phyloP scores from a whole-genome alignment of 1,140 invertebrate genomes.

The Drosophila paulistorum region DNA sequence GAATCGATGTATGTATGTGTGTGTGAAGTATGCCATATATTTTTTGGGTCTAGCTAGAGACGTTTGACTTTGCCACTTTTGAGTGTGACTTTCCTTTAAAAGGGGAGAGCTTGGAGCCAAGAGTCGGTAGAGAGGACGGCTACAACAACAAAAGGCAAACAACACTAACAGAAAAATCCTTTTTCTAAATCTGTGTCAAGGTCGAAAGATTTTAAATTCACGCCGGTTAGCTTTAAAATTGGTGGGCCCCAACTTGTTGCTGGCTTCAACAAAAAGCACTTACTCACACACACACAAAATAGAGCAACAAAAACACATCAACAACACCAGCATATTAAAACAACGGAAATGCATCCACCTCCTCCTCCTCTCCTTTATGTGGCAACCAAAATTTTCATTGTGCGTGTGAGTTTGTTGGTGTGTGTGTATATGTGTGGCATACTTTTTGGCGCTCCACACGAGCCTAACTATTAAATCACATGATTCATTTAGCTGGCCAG shows the following conservation, averaged over 20 bases:
- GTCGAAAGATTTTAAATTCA: conserved; percentile 64
- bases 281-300: not conserved
- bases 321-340: not conserved
- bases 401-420: conserved; percentile 30
- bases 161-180: conserved; percentile 10
- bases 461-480: conserved; percentile 75
- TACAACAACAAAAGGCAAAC: conserved; percentile 9
- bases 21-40: conserved; percentile 74
- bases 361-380: conserved; percentile 10
- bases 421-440: conserved; percentile 50
- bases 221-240: conserved; percentile 54
- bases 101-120: not conserved
- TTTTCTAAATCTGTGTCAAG: conserved; percentile 66
- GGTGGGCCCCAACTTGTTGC: conserved; percentile 68
- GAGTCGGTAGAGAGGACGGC: not conserved
- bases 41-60: conserved; percentile 70
- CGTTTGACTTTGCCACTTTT: conserved; percentile 47
- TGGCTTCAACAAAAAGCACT: conserved; percentile 8
- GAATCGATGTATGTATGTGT: conserved; percentile 20
- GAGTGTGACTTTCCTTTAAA: conserved; percentile 31
- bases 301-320: conserved; percentile 1
- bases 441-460: conserved; percentile 65
- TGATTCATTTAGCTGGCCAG: conserved; percentile 69
- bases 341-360: conserved; percentile 57
- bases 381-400: conserved; percentile 67